Base-by-base conservation (phyloP, 2,797 vertebrate species). In the Schizothorax lantsangensis region DNA sequence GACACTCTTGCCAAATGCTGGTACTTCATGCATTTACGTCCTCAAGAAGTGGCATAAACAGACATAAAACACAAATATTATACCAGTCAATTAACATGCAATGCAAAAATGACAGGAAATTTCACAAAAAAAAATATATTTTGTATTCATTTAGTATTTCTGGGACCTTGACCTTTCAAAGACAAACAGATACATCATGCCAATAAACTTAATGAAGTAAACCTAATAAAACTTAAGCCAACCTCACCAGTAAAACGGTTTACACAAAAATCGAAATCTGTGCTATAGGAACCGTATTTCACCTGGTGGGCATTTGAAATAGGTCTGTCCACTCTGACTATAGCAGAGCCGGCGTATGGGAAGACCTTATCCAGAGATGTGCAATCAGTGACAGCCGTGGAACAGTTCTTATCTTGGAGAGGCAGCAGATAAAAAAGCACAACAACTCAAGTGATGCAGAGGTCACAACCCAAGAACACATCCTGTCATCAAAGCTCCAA, bases 361-460 rank as follows among this genome's bases (percentile, higher is more conserved):
- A 93, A 97, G 72, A 89, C 84, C 2, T 93, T 91, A 43, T 90
- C 92, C 84, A 89, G 91, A 59, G 91, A 91, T 36, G 75, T 90
- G 88, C 95, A 97, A 83, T 93, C 88, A 89, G 95, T 92, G 92
- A 94, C 90, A 84, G 93, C 89, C 0, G 82, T 91, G 33, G 96
- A 95, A 87, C 92, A 96, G 80, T 97, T 97, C 93, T 96, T 97
- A 91, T 94, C 94, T 97, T 92, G 88, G 88, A 71, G 40, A 49
- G 52, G 45, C 69, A 69, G 88, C 40, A 86, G 84, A 85, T 85
- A 72, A 81, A 86, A 45, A 73, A 74, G 33, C 47, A 43, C 75
- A 30, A 52, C 26, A 78, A 6, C 75, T 78, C 43, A 38, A 84
- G 43, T 59, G 71, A 90, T 45, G 86, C 64, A 71, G 62, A 86